Conservation (phyloP, 2,888 invertebrate species). For the Pyrocoelia pectoralis region DNA sequence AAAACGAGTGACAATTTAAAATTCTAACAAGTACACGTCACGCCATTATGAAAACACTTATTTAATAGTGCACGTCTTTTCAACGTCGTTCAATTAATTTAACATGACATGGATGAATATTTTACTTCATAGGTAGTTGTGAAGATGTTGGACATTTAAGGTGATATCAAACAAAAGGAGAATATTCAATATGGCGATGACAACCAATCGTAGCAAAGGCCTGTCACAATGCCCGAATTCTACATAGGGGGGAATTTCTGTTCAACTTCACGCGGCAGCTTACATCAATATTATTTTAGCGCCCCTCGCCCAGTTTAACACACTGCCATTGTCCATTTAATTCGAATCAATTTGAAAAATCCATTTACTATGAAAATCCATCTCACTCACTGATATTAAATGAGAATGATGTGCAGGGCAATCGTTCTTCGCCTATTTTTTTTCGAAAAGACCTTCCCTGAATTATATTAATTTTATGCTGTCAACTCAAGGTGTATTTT, state of each 20-base stretch:
- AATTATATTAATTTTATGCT: constrained; percentile 12
- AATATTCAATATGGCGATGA: constrained; percentile 52
- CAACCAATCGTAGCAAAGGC: constrained; percentile 51
- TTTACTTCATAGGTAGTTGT: constrained; percentile 23
- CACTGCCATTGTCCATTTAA: constrained; percentile 52
- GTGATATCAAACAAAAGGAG: constrained; percentile 32
- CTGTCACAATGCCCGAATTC: constrained; percentile 28
- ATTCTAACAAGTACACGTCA: neutral
- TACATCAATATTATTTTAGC: constrained; percentile 56
- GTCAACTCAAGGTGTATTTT: constrained; percentile 31
- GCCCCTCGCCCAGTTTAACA: constrained; percentile 45
- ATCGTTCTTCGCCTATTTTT: neutral
- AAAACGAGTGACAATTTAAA: neutral
- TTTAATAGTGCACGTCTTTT: neutral
- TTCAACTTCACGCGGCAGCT: constrained; percentile 54
- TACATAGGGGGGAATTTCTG: constrained; percentile 45
- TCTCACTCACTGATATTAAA: neutral
- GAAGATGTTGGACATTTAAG: constrained; percentile 9
- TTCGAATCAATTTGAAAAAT: constrained; percentile 39
- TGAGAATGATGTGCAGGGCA: neutral
- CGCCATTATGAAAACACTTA: neutral
- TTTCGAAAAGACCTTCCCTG: constrained; percentile 6
- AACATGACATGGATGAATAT: constrained; percentile 27
- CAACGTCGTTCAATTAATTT: constrained; percentile 10
- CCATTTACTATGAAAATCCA: constrained; percentile 22